Conservation (phyloP, 92 coral and sea anemone genomes). For the Epizoanthus illoricatus region DNA sequence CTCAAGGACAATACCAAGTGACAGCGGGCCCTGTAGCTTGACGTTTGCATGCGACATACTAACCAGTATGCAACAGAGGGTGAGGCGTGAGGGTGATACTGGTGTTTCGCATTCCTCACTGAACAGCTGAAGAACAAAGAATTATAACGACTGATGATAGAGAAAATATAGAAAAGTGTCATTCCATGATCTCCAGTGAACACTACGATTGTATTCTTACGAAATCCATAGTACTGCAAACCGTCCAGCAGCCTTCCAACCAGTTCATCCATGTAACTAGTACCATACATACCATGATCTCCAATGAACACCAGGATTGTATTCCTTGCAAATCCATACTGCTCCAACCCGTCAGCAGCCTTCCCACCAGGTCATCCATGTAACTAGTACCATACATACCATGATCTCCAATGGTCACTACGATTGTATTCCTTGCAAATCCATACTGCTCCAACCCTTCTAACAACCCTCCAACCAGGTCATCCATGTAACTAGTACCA, state of each 20-base stretch:
- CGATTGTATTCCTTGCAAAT: constrained; percentile 55
- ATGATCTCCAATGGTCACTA: constrained; percentile 78
- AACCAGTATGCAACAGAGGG: no score
- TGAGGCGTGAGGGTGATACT: no score
- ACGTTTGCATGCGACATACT: no score
- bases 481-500: no score
- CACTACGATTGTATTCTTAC: constrained; percentile 52
- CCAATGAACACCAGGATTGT: constrained; percentile 73
- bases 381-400: constrained; percentile 45
- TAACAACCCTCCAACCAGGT: constrained; percentile 6
- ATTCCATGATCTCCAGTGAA: constrained; percentile 85
- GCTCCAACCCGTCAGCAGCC: constrained; percentile 57
- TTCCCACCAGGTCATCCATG: not conserved
- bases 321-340: not conserved
- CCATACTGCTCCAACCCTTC: constrained; percentile 46
- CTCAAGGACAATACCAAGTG: no score
- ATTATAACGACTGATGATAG: no score
- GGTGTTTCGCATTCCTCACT: no score
- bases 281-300: constrained; percentile 70
- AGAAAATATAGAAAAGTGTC: no score
- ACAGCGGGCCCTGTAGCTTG: no score
- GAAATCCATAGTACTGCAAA: constrained; percentile 31
- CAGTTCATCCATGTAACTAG: no score
- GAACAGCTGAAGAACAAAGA: no score
- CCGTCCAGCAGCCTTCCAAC: constrained; percentile 49